Evolutionary conservation across 2,888 invertebrate genomes (phyloP), one percentile per base, ranked within the genome.

Genomic region (Archaeoteleia sp.): DNA sequence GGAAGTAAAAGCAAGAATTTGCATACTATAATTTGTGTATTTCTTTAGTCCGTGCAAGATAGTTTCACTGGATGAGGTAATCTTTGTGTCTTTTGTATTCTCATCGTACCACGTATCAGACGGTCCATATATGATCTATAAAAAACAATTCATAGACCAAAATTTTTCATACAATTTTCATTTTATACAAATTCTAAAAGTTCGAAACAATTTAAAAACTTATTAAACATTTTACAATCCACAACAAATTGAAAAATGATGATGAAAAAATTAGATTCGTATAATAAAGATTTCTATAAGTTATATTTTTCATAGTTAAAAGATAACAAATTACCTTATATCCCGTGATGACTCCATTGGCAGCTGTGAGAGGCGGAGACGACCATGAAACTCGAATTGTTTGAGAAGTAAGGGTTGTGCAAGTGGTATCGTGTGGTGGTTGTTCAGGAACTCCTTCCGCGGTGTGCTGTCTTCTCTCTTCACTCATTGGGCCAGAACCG

Each of bases 21-120:
- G 96, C 91, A 98, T 95, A 58, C 96, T 97, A 86, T 97, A 98
- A 87, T 98, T 97, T 1, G 97, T 97, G 87, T 92, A 97, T 85
- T 96, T 96, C 86, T 95, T 94, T 49, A 98, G 88, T 48, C 95
- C 95, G 82, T 95, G 95, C n/a, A 96, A 89, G 78, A 95, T 95
- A 0, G 95, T 95, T 86, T 96, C 95, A 78, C 94, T 95, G 71
- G 95, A 94, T n/a, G 95, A 92, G 2, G 95, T 95, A 75, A 95
- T 95, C 86, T 95, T 95, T 5, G 95, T 94, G 79, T 95, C 95
- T 78, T 95, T 95, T 10, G 93, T 93, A 79, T 94, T 95, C 82
- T 95, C 95, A 83, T 95, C 95, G 88, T 95, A 95, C 96, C 96
- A 96, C 70, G 92, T 91, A 71, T 95, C 94, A 74, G 94, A 94